A percentile compares a stretch with the other conserved stretches of the same genome.
Evolutionary conservation across 1,140 invertebrate species (phyloP).

Genomic region (Plectus sambesii): DNA sequence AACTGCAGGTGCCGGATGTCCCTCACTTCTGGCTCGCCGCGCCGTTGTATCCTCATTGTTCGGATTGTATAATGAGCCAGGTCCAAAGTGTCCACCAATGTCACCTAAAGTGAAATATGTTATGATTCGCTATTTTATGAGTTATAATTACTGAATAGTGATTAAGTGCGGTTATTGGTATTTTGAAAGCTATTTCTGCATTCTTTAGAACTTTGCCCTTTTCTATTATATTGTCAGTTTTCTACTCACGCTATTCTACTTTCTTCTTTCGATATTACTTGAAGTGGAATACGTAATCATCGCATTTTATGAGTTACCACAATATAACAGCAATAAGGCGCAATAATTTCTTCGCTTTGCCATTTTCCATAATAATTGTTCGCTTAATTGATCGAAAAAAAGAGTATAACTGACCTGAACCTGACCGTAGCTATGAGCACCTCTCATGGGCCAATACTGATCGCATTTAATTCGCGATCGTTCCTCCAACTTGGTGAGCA

Average conservation of each 20-base stretch:
- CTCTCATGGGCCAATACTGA: conserved; percentile 53
- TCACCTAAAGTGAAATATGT: conserved; percentile 39
- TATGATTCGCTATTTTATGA: conserved; percentile 8
- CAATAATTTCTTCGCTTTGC: no score
- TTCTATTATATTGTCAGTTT: no score
- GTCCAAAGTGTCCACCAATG: conserved; percentile 80
- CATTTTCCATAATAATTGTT: no score
- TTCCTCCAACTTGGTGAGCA: conserved; percentile 96
- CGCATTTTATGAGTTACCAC: no score
- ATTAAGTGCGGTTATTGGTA: no score
- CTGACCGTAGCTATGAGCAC: conserved; percentile 81
- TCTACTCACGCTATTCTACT: no score
- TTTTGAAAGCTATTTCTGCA: conserved; percentile 4
- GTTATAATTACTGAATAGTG: no score
- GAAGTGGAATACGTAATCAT: no score
- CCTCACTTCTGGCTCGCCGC: conserved; percentile 58
- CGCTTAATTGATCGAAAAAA: no score
- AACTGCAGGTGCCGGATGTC: conserved; percentile 98
- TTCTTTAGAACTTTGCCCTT: conserved; percentile 8
- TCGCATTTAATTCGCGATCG: conserved; percentile 69
- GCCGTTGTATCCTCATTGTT: conserved; percentile 72
- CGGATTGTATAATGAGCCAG: conserved; percentile 92
- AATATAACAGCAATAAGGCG: no score
- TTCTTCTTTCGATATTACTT: no score
- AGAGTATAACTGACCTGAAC: conserved; percentile 64